Evolutionary conservation across 2,797 vertebrate species (phyloP).

Genomic region (Carduelis carduelis): DNA sequence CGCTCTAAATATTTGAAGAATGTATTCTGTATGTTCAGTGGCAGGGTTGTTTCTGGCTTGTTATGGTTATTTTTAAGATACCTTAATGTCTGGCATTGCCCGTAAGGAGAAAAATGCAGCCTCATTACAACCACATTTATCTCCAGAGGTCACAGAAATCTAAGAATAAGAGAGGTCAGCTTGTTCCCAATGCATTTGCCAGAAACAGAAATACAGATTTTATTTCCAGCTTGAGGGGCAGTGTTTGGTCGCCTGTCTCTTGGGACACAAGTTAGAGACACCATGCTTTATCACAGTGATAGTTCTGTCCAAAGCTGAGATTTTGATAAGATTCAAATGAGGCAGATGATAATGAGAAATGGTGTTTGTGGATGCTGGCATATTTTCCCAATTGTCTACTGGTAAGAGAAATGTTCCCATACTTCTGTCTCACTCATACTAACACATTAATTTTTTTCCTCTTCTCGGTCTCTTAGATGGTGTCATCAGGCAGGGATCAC

Average conservation of each 20-base stretch:
- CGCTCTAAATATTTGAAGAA: constrained; percentile 47
- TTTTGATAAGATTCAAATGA: constrained; percentile 21
- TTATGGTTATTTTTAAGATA: constrained; percentile 65
- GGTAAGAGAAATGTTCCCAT: background rate
- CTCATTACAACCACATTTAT: constrained; percentile 57
- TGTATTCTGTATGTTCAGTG: background rate
- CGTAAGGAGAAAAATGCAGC: constrained; percentile 6
- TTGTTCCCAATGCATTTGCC: constrained; percentile 66
- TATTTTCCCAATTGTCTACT: background rate
- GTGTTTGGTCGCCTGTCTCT: background rate
- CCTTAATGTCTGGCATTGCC: constrained; percentile 56
- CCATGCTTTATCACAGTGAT: background rate
- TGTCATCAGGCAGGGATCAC: background rate
- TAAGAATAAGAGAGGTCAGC: constrained; percentile 70
- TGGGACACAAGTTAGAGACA: background rate
- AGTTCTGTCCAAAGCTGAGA: background rate
- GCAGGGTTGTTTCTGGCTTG: constrained; percentile 29
- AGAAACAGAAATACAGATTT: constrained; percentile 59
- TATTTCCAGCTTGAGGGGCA: constrained; percentile 11
- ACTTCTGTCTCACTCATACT: background rate
- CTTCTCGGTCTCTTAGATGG: background rate
- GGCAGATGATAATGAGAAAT: background rate
- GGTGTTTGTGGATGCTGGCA: background rate
- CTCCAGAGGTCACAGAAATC: constrained; percentile 59
- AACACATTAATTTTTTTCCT: background rate